Base-by-base conservation (phyloP, 2,888 invertebrate genomes). In the Chrysolina haemoptera region DNA sequence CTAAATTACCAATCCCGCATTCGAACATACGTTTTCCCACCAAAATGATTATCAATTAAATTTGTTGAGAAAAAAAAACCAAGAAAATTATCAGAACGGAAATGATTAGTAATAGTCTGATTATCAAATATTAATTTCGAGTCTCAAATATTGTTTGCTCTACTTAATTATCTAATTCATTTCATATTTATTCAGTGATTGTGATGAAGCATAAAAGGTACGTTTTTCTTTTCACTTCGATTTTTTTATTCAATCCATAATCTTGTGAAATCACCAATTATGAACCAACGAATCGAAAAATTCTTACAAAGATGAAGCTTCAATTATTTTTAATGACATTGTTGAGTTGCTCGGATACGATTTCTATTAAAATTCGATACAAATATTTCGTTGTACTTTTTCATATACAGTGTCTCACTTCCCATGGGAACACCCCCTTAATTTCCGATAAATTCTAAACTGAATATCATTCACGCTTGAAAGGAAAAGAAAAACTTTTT, bases 61-160 rank as follows among this genome's bases (percentile, higher is more conserved):
- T 0, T 50, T 50, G n/a, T 50, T 1, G 4, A 16, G 18, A 16
- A n/a, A 16, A 50, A 50, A 50, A 50, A n/a, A 46, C 1, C 18
- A 16, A 18, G 18, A 50, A 50, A 50, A n/a, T 50, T 18, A 50
- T 6, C 8, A 50, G 50, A 50, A 50, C 50, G 18, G 18, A 50
- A 50, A 50, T 50, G 50, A 50, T 50, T 50, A 50, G 50, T 50
- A n/a, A 50, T 50, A 50, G 50, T 50, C 50, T 50, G 18, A 50
- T 50, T 18, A 50, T 50, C 18, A 50, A 43, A 50, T 50, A n/a
- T 14, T 18, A 50, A 50, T 50, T 50, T 50, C 50, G 18, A n/a
- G n/a, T 12, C 18, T 50, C 50, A 50, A 50, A 50, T 50, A 50
- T 50, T 50, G 50, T 50, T 50, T 50, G n/a, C 50, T 50, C 50